Percentiles rank a stretch among this genome's conserved stretches.
These are phyloP conservation scores for Lethenteron camtschaticum DNA, from an alignment of 2,113 vertebrate genomes.

Conservation along the genomic window DNA sequence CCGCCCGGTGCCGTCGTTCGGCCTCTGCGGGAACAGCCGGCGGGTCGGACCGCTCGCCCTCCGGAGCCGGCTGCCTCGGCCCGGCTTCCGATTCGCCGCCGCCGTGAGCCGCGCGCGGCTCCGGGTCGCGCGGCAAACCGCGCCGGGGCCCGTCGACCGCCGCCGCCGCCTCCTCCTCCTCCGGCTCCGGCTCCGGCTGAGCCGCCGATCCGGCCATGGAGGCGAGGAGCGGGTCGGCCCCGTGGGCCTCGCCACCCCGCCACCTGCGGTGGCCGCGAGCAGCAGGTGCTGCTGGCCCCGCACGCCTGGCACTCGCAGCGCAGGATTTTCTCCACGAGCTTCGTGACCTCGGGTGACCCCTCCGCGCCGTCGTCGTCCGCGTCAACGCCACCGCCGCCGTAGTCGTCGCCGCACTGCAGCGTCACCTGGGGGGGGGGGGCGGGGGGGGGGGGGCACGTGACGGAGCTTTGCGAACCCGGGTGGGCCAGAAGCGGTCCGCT, in stretches of 20 bases:
- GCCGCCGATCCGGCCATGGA: conserved; percentile 20
- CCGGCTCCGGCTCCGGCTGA: no score
- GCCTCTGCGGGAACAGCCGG: conserved; percentile 18
- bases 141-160: conserved; percentile 20
- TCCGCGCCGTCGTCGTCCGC: conserved; percentile 60
- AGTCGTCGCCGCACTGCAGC: background rate
- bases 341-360: conserved; percentile 60
- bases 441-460: no score
- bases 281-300: conserved; percentile 37
- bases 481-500: no score
- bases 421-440: background rate
- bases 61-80: conserved; percentile 11
- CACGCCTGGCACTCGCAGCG: conserved; percentile 93
- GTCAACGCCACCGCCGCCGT: conserved; percentile 29
- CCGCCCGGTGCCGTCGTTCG: conserved; percentile 16
- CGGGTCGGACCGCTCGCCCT: conserved; percentile 10
- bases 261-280: no score
- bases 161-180: conserved; percentile 28
- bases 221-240: conserved; percentile 55
- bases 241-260: conserved; percentile 21
- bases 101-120: conserved; percentile 13
- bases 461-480: no score
- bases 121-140: conserved; percentile 16
- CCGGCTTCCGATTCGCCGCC: conserved; percentile 14
- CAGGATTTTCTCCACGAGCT: conserved; percentile 79